Evolutionary conservation across 2,113 vertebrate genomes (phyloP).

Genomic region (Albula glossodonta): DNA sequence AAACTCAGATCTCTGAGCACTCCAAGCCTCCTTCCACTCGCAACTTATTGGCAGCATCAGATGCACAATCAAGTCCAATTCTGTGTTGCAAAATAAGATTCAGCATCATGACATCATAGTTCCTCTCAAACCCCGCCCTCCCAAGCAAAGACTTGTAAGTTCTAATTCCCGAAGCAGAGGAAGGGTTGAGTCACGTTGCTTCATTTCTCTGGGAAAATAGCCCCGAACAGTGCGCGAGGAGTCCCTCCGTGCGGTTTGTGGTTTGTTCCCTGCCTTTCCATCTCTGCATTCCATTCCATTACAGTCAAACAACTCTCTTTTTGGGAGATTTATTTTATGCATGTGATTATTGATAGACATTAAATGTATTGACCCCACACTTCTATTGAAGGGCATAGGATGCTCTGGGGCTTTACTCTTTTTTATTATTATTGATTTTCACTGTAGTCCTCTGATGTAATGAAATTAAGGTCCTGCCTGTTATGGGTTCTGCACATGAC

Average conservation of each 20-base stretch:
- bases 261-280: not conserved
- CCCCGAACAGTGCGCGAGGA: not conserved
- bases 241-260: not conserved
- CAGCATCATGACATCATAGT: not conserved
- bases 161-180: not conserved
- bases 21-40: conserved; percentile 21
- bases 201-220: not conserved
- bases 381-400: not conserved
- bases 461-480: conserved; percentile 6
- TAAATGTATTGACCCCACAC: not conserved
- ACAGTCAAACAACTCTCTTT: not conserved
- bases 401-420: not conserved
- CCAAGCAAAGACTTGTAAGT: not conserved
- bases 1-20: conserved; percentile 35
- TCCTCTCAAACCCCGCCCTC: not conserved
- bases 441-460: conserved; percentile 5
- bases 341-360: conserved; percentile 14
- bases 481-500: not conserved
- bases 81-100: not conserved
- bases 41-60: conserved; percentile 9
- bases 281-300: conserved; percentile 1
- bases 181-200: conserved; percentile 11
- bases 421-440: not conserved
- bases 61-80: conserved; percentile 26
- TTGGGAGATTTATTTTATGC: conserved; percentile 2